Percentiles rank a stretch among this genome's conserved stretches.
These are phyloP conservation scores for Amblyjoppa fuscipennis DNA, from an alignment of 2,888 invertebrate genomes.

Conservation along the genomic window DNA sequence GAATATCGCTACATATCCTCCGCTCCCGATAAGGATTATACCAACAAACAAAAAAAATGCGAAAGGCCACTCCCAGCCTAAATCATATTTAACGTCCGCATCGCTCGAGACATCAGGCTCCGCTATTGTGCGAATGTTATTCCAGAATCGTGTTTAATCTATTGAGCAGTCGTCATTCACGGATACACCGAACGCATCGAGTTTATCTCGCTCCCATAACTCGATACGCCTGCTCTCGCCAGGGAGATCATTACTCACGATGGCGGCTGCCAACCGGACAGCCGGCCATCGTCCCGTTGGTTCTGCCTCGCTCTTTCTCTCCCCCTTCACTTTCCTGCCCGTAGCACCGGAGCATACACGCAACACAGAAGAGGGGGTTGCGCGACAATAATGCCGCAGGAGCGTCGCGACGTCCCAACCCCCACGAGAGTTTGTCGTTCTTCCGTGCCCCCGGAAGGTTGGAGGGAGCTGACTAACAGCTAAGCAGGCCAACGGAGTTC, in stretches of 20 bases:
- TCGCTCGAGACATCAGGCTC: neutral
- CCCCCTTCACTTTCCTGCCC: neutral
- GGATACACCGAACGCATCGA: neutral
- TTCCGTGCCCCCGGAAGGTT: neutral
- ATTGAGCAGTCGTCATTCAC: slow-evolving; percentile 35
- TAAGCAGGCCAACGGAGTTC: slow-evolving; percentile 30
- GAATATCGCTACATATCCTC: neutral
- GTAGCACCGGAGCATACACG: slow-evolving; percentile 24
- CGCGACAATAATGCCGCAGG: slow-evolving; percentile 50
- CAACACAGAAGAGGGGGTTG: slow-evolving; percentile 44
- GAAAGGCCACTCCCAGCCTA: neutral
- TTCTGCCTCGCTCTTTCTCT: slow-evolving; percentile 37
- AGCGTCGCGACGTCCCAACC: slow-evolving; percentile 58
- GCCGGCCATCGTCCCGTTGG: slow-evolving; percentile 60
- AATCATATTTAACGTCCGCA: neutral
- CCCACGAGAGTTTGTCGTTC: slow-evolving; percentile 43
- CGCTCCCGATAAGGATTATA: slow-evolving; percentile 12
- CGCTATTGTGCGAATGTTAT: neutral
- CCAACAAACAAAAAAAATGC: neutral
- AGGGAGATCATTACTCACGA: slow-evolving; percentile 61
- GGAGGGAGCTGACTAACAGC: slow-evolving; percentile 16
- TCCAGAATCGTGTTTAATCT: slow-evolving; percentile 54
- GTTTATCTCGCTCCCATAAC: slow-evolving; percentile 61
- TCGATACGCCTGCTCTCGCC: slow-evolving; percentile 30
- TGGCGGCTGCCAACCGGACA: slow-evolving; percentile 59